Percentiles rank a stretch among this genome's conserved stretches.
phyloP scores from a whole-genome alignment of 2,888 invertebrate species.

The Dasysyrphus albostriatus region DNA sequence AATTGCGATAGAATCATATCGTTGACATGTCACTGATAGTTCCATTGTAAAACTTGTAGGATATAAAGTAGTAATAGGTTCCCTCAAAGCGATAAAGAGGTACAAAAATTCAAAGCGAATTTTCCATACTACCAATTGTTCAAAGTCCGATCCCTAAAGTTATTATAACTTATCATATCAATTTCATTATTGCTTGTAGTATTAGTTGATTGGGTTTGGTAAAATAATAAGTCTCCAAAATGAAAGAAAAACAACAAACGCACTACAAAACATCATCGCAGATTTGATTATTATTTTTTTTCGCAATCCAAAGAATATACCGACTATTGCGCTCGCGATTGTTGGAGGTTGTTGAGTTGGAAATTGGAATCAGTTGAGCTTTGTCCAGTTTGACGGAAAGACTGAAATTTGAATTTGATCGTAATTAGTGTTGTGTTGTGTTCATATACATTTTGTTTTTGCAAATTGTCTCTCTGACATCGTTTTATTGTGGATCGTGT shows the following conservation, averaged over 20 bases:
- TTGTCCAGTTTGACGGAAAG: slow-evolving; percentile 43
- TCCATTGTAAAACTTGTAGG: too few relatives aligned
- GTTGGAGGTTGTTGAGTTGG: not conserved
- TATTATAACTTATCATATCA: not conserved
- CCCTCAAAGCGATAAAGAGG: too few relatives aligned
- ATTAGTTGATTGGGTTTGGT: not conserved
- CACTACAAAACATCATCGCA: slow-evolving; percentile 16
- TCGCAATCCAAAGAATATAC: slow-evolving; percentile 6
- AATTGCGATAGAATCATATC: too few relatives aligned
- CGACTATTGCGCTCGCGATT: slow-evolving; percentile 1
- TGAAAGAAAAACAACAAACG: not conserved
- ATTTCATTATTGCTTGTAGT: not conserved
- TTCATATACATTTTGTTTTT: not conserved
- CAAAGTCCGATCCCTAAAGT: not conserved
- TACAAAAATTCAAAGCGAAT: too few relatives aligned
- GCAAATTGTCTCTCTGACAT: not conserved
- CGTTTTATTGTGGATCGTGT: slow-evolving; percentile 4
- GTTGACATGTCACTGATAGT: too few relatives aligned
- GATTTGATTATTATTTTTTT: slow-evolving; percentile 17
- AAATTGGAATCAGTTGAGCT: slow-evolving; percentile 19
- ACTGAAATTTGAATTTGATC: slow-evolving; percentile 19
- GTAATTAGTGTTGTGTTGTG: not conserved
- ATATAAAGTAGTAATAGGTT: too few relatives aligned
- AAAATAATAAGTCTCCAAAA: slow-evolving; percentile 31
- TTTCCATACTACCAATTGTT: not conserved